These are phyloP conservation scores for Trichogramma pretiosum DNA, from an alignment of 1,140 invertebrate species.

Conservation along the genomic window DNA sequence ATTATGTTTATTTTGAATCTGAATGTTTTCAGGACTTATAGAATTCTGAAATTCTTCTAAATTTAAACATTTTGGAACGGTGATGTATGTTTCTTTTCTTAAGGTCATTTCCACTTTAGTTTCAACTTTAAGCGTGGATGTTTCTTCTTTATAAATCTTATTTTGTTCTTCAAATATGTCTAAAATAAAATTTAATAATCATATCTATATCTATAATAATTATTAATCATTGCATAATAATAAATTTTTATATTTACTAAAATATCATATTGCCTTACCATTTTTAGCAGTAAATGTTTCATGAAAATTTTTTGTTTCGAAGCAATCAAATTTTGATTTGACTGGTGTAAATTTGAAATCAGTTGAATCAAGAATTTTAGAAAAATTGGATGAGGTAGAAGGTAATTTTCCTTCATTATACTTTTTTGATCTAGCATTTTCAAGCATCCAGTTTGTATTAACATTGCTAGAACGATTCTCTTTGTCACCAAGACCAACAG, in stretches of 20 bases:
- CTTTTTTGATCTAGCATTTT: slow-evolving; percentile 19
- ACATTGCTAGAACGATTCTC: slow-evolving; percentile 22
- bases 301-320: slow-evolving; percentile 1
- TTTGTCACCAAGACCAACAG: slow-evolving; percentile 18
- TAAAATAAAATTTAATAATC: neutral
- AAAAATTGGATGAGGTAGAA: slow-evolving; percentile 10
- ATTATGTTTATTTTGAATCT: slow-evolving; percentile 16
- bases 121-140: slow-evolving; percentile 1
- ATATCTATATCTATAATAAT: neutral
- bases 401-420: slow-evolving; percentile 8
- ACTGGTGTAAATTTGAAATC: slow-evolving; percentile 21
- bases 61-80: slow-evolving; percentile 19
- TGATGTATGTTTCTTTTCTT: slow-evolving; percentile 30
- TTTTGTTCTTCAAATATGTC: neutral
- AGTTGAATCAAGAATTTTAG: slow-evolving; percentile 17
- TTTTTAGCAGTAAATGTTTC: neutral
- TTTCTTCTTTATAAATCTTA: neutral
- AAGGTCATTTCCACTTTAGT: slow-evolving; percentile 13
- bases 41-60: neutral
- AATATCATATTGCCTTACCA: slow-evolving; percentile 6
- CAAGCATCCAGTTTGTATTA: slow-evolving; percentile 10
- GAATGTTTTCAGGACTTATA: neutral
- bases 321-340: slow-evolving; percentile 9
- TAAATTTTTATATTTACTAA: neutral
- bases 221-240: neutral